Base-by-base conservation (phyloP, 1,140 invertebrate species). In the Phenacoccus solenopsis region DNA sequence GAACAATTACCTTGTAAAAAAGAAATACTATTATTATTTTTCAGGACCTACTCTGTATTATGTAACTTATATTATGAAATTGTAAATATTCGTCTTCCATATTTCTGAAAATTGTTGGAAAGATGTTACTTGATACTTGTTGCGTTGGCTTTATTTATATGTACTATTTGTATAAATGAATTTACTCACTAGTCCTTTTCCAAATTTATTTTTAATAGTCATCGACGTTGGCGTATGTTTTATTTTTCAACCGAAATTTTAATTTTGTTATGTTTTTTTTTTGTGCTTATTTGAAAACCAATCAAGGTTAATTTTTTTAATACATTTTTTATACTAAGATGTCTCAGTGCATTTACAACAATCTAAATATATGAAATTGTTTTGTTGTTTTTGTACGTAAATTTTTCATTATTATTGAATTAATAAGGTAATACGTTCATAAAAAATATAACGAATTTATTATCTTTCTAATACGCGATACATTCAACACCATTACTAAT, bases 401-500 rank as follows among this genome's bases (percentile, higher is more conserved):
- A 69, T n/a, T n/a, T n/a, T n/a, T n/a, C n/a, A n/a, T n/a, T n/a
- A n/a, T n/a, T n/a, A n/a, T n/a, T n/a, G n/a, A n/a, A n/a, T n/a
- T n/a, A n/a, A n/a, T n/a, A n/a, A n/a, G n/a, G n/a, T n/a, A n/a
- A n/a, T n/a, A n/a, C n/a, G n/a, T n/a, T n/a, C n/a, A n/a, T n/a
- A n/a, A n/a, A n/a, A n/a, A n/a, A n/a, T n/a, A n/a, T n/a, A n/a
- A n/a, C n/a, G n/a, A n/a, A n/a, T n/a, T n/a, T n/a, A n/a, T n/a
- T n/a, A n/a, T n/a, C n/a, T n/a, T n/a, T n/a, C n/a, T n/a, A n/a
- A n/a, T n/a, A n/a, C n/a, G n/a, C n/a, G n/a, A n/a, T n/a, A n/a
- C n/a, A n/a, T n/a, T n/a, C n/a, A n/a, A n/a, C n/a, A 67, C 67
- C 27, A 67, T 22, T 71, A 71, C 35, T 73, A 82, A 78, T 87